Evolutionary conservation across 2,113 vertebrate genomes (phyloP).

Genomic region (Leuciscus idus): DNA sequence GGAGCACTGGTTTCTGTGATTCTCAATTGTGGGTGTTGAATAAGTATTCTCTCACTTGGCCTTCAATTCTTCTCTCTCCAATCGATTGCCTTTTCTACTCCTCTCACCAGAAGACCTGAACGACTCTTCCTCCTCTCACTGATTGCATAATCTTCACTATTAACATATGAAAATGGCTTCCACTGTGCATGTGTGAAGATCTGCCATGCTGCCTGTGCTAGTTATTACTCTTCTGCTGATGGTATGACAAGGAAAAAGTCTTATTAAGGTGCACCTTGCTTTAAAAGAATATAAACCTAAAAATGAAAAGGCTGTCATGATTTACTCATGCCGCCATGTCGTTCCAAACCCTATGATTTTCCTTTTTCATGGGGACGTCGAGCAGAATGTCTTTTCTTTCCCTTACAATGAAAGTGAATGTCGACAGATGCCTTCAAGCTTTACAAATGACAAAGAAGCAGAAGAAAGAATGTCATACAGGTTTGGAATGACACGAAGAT

Average conservation of each 20-base stretch:
- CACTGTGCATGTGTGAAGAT: not conserved
- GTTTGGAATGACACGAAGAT: not conserved
- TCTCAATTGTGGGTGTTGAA: conserved; percentile 59
- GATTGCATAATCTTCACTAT: conserved; percentile 20
- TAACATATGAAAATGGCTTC: conserved; percentile 4
- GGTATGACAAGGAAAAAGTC: not conserved
- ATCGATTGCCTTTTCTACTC: conserved; percentile 54
- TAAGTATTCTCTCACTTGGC: conserved; percentile 59
- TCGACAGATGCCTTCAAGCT: not conserved
- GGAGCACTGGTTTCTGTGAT: not conserved
- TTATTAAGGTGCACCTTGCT: not conserved
- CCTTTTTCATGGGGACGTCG: not conserved
- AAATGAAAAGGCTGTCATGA: not conserved
- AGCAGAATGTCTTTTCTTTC: not conserved
- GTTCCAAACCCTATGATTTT: conserved; percentile 1
- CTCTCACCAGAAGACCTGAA: conserved; percentile 18
- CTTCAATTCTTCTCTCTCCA: conserved; percentile 30
- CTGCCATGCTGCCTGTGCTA: not conserved
- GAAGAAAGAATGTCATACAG: not conserved
- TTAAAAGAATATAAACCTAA: not conserved
- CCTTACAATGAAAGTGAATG: not conserved
- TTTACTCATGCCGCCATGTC: not conserved
- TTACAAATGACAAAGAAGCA: not conserved
- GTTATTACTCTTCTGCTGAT: not conserved
- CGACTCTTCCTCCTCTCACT: conserved; percentile 12